phyloP scores from a whole-genome alignment of 1,140 invertebrate species.

The Danaus plexippus region DNA sequence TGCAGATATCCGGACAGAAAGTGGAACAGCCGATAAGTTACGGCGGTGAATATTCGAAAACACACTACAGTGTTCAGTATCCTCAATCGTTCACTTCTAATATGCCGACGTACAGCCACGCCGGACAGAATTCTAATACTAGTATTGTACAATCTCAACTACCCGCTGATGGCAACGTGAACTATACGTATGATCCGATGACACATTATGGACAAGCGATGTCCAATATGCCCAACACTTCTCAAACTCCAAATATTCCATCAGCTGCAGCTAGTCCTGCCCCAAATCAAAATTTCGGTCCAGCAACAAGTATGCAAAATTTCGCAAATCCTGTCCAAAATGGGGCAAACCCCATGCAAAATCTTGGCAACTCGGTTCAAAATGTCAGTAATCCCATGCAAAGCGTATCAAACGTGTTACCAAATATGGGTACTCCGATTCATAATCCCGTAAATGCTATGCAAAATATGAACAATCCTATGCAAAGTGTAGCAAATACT shows the following conservation, averaged over 20 bases:
- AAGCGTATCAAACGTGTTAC: constrained; percentile 2
- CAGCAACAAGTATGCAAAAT: too few relatives aligned
- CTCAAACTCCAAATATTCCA: constrained; percentile 2
- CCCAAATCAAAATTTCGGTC: too few relatives aligned
- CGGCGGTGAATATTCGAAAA: constrained; percentile 40
- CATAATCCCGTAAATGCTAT: constrained; percentile 8
- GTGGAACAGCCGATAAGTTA: constrained; percentile 25
- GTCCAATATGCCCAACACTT: constrained; percentile 3
- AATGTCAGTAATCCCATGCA: constrained; percentile 5
- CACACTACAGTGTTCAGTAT: constrained; percentile 51
- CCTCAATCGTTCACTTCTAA: constrained; percentile 40
- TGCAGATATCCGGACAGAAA: constrained; percentile 45
- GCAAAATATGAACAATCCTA: constrained; percentile 2
- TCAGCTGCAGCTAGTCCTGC: neutral
- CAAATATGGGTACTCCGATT: constrained; percentile 1
- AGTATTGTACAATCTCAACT: constrained; percentile 27
- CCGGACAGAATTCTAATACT: constrained; percentile 34
- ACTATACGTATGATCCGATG: constrained; percentile 43
- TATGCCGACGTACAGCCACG: constrained; percentile 42
- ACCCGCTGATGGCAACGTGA: constrained; percentile 38
- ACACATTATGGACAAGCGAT: constrained; percentile 27
- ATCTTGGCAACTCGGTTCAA: neutral
- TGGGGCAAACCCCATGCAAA: constrained; percentile 6
- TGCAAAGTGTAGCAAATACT: neutral
- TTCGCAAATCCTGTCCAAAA: neutral